These are phyloP conservation scores for Polydrusus cervinus DNA, from an alignment of 2,888 invertebrate species.

Conservation along the genomic window DNA sequence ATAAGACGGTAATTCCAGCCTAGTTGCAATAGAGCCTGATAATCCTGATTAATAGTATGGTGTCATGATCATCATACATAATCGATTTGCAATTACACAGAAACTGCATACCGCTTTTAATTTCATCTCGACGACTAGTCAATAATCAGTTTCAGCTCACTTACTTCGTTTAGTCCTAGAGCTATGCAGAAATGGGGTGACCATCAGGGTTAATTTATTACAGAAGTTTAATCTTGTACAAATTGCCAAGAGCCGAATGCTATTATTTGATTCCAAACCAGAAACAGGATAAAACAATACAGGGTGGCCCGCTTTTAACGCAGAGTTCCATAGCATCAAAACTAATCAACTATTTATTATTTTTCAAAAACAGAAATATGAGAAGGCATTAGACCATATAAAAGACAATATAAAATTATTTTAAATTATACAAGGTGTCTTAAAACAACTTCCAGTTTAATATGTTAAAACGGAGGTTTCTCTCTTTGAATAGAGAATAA, in stretches of 20 bases:
- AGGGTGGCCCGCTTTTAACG: no score
- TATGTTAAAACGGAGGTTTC: no score
- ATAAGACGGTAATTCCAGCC: conserved; percentile 43
- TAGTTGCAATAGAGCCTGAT: conserved; percentile 35
- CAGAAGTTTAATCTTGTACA: not conserved
- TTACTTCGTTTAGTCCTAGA: conserved; percentile 7
- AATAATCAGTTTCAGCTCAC: conserved; percentile 26
- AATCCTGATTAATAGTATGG: conserved; percentile 49
- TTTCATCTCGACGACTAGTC: conserved; percentile 25
- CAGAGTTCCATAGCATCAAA: no score
- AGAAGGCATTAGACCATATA: no score
- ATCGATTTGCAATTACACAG: conserved; percentile 50
- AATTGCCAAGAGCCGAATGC: not conserved
- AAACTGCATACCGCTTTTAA: conserved; percentile 48
- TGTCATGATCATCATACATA: conserved; percentile 51
- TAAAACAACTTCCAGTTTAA: no score
- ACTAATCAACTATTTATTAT: no score
- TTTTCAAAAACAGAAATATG: no score
- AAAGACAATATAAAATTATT: no score
- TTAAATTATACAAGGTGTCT: no score
- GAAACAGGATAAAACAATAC: no score
- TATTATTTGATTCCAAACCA: not conserved
- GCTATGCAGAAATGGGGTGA: conserved; percentile 6
- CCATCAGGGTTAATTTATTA: conserved; percentile 1
- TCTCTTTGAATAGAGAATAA: no score